Conservation (phyloP, 2,113 vertebrate genomes). For the Cebidichthys violaceus region DNA sequence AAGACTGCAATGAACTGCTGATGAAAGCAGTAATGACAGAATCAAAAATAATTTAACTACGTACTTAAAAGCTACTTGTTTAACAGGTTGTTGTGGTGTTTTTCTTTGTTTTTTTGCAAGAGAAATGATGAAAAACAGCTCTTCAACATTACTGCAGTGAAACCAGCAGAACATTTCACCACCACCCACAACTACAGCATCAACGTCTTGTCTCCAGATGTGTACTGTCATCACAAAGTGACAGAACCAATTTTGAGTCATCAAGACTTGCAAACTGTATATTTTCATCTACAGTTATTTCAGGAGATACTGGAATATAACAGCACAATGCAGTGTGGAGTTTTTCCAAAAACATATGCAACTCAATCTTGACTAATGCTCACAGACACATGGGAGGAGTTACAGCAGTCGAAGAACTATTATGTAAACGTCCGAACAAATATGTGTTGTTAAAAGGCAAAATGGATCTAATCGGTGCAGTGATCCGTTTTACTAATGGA, state of each 20-base stretch:
- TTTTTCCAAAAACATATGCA: constrained; percentile 7
- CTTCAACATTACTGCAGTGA: too few species aligned
- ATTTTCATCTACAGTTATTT: background rate
- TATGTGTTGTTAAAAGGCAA: background rate
- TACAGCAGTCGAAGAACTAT: background rate
- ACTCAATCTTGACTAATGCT: background rate
- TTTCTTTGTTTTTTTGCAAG: too few species aligned
- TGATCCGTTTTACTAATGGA: background rate
- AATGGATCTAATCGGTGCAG: background rate
- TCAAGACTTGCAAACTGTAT: background rate
- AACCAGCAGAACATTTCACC: background rate
- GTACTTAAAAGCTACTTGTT: too few species aligned
- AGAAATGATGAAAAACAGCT: too few species aligned
- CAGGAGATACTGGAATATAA: background rate
- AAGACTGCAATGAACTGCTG: too few species aligned
- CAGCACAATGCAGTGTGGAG: background rate
- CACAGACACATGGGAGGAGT: background rate
- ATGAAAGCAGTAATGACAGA: too few species aligned
- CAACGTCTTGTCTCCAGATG: background rate
- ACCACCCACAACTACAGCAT: background rate
- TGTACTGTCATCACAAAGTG: background rate
- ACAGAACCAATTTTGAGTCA: background rate
- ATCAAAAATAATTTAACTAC: background rate
- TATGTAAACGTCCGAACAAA: background rate
- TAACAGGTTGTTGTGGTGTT: too few species aligned